A percentile compares a stretch with the other conserved stretches of the same genome.
Conservation (phyloP, 2,888 invertebrate genomes). For the Pristionchus maxplancki region DNA sequence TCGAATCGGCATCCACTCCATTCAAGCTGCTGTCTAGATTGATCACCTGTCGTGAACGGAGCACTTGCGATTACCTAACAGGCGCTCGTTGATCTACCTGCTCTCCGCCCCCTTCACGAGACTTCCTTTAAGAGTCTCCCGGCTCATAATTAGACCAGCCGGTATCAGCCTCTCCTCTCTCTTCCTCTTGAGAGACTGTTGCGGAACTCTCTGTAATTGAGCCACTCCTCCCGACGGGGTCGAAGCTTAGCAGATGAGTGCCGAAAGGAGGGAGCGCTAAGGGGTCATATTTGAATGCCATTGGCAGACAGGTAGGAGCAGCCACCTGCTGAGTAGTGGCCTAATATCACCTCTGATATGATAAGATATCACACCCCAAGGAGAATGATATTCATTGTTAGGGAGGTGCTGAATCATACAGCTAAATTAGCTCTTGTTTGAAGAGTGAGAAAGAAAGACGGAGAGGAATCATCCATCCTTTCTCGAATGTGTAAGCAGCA, state of each 20-base stretch:
- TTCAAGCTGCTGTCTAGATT: not conserved
- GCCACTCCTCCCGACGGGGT: constrained; percentile 6
- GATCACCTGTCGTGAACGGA: constrained; percentile 29
- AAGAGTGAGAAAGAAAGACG: not conserved
- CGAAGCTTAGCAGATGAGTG: constrained; percentile 16
- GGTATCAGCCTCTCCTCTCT: constrained; percentile 21
- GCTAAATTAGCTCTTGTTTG: constrained; percentile 41
- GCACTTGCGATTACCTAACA: constrained; percentile 13
- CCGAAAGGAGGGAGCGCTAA: constrained; percentile 44
- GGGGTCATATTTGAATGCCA: constrained; percentile 45
- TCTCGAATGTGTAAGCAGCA: not conserved
- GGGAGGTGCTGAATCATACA: constrained; percentile 5
- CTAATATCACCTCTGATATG: not conserved
- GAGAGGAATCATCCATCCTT: not conserved
- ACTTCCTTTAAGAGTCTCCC: constrained; percentile 10
- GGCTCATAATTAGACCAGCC: constrained; percentile 45
- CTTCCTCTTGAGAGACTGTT: constrained; percentile 19
- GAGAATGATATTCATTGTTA: constrained; percentile 9
- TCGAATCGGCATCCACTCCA: not conserved
- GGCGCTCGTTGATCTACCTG: not conserved
- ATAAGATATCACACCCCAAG: not conserved
- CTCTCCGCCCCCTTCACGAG: not conserved
- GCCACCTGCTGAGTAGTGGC: constrained; percentile 9
- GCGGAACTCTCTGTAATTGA: constrained; percentile 43
- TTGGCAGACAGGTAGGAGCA: not conserved